Evolutionary conservation across 2,888 invertebrate genomes (phyloP).

Genomic region (Ornithoptera alexandrae): DNA sequence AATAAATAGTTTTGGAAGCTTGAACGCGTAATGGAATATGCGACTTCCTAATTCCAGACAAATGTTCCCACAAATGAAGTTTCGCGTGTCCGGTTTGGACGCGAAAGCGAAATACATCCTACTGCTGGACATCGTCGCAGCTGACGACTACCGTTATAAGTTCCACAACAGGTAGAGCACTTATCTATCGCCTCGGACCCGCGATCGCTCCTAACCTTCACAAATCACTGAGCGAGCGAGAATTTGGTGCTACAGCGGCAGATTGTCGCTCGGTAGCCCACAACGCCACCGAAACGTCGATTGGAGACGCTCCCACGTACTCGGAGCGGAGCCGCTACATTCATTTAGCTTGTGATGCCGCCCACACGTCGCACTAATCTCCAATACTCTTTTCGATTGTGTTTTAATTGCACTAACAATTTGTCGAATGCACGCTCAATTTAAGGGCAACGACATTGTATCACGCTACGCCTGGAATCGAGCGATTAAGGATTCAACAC

Average conservation of each 20-base stretch:
- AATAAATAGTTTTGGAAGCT: neutral
- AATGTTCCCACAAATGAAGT: constrained; percentile 99
- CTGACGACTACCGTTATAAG: constrained; percentile 99
- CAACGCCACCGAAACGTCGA: constrained; percentile 44
- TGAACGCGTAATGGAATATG: constrained; percentile 28
- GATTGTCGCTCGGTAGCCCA: constrained; percentile 40
- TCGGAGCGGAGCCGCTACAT: constrained; percentile 57
- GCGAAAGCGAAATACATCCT: constrained; percentile 99
- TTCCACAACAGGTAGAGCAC: constrained; percentile 93
- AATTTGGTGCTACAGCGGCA: constrained; percentile 48
- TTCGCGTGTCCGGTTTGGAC: constrained; percentile 98
- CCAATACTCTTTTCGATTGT: constrained; percentile 46
- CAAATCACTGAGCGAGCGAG: constrained; percentile 40
- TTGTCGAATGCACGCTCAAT: constrained; percentile 72
- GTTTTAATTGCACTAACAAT: constrained; percentile 72
- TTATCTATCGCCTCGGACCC: constrained; percentile 50
- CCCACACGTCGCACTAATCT: constrained; percentile 68
- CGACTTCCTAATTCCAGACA: constrained; percentile 87
- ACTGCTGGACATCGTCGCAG: constrained; percentile 98
- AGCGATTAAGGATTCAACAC: constrained; percentile 75
- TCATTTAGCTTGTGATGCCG: constrained; percentile 75
- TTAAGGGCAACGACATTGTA: constrained; percentile 74
- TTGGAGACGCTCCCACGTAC: constrained; percentile 63
- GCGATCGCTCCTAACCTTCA: constrained; percentile 43
- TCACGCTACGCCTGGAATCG: constrained; percentile 60